Conservation (phyloP, 2,113 vertebrate species). For the Cathartes aura region DNA sequence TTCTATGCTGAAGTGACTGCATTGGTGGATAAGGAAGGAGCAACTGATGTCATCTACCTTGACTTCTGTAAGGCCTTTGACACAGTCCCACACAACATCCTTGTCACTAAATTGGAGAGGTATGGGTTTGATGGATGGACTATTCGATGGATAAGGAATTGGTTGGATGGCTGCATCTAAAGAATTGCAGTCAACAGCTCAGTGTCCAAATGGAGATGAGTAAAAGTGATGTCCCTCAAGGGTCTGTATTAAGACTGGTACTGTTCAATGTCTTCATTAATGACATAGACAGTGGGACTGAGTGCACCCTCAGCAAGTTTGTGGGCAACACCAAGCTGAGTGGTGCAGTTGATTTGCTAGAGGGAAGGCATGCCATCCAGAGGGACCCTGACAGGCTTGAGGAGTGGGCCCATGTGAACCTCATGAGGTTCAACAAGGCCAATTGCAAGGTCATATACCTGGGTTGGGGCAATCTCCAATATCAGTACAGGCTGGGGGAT, state of each 20-base stretch:
- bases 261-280: background rate
- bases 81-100: background rate
- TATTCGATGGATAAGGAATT: background rate
- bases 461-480: accelerated
- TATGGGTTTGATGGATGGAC: background rate
- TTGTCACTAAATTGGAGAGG: background rate
- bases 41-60: background rate
- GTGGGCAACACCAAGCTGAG: background rate
- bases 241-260: background rate
- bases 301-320: background rate
- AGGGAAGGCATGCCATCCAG: background rate
- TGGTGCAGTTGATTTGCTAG: background rate
- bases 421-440: background rate
- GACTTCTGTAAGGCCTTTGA: background rate
- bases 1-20: background rate
- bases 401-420: background rate
- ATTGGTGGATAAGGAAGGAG: background rate
- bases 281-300: background rate
- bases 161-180: background rate
- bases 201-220: background rate
- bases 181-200: background rate
- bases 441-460: background rate
- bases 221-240: background rate
- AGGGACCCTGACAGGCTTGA: background rate
- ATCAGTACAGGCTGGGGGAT: background rate